A percentile compares a stretch with the other conserved stretches of the same genome.
phyloP scores from a whole-genome alignment of 2,113 vertebrate species.

The Alces alces region DNA sequence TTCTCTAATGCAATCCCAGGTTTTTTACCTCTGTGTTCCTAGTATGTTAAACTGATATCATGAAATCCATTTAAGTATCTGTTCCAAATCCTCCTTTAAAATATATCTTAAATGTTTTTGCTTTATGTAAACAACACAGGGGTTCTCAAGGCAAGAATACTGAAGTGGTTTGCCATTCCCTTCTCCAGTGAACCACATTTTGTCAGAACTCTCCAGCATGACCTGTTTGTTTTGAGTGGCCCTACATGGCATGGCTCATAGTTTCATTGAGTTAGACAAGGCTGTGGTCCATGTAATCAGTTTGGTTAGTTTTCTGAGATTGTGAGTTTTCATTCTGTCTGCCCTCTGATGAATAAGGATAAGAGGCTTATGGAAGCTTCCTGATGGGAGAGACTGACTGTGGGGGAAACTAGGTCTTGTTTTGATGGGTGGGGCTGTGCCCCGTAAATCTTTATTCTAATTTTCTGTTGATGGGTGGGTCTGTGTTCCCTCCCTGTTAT shows the following conservation, averaged over 20 bases:
- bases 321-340: not conserved
- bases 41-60: not conserved
- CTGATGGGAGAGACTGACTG: not conserved
- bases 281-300: not conserved
- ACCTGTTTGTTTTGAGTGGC: not conserved
- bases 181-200: not conserved
- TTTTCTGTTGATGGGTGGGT: not conserved
- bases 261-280: not conserved
- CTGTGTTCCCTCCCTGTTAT: not conserved
- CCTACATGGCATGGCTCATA: not conserved
- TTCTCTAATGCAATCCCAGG: not conserved
- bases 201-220: not conserved
- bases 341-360: not conserved
- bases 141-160: not conserved
- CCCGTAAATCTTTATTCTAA: not conserved
- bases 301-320: not conserved
- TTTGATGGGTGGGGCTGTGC: not conserved
- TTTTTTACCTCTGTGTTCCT: not conserved
- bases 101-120: not conserved
- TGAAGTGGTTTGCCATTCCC: not conserved
- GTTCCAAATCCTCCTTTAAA: not conserved
- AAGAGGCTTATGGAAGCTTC: not conserved
- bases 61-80: not conserved
- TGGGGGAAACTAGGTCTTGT: not conserved
- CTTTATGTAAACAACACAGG: not conserved